A percentile compares a stretch with the other conserved stretches of the same genome.
phyloP scores from a whole-genome alignment of 2,888 invertebrate species.

The Thelaira solivaga region DNA sequence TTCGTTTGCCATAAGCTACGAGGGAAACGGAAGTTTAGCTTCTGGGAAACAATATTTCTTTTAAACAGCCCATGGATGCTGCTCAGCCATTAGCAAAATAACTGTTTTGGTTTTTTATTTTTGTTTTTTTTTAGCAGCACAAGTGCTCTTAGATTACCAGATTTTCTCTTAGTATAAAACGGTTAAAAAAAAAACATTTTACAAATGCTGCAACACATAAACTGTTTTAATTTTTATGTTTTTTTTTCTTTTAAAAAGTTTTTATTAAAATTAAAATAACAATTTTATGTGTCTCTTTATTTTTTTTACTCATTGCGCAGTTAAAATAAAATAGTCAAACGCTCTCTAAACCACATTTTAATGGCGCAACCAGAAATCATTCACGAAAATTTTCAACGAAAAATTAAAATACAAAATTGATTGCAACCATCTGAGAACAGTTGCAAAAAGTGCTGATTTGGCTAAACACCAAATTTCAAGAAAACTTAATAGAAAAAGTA shows the following conservation, averaged over 20 bases:
- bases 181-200: too few species aligned
- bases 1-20: constrained; percentile 44
- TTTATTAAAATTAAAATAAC: not conserved
- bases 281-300: not conserved
- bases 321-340: too few species aligned
- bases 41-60: constrained; percentile 49
- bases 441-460: not conserved
- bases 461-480: not conserved
- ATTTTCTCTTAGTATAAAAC: constrained; percentile 27
- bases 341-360: not conserved
- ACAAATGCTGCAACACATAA: not conserved
- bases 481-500: too few species aligned
- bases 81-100: constrained; percentile 38
- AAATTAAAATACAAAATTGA: not conserved
- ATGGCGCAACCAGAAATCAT: not conserved
- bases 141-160: constrained; percentile 29
- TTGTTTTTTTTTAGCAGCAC: too few species aligned
- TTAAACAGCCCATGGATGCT: constrained; percentile 16
- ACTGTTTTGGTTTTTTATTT: not conserved
- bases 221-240: not conserved
- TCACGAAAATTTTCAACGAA: not conserved
- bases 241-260: too few species aligned
- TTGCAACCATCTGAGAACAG: not conserved
- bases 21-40: constrained; percentile 57
- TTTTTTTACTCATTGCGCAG: constrained; percentile 38